A percentile compares a stretch with the other conserved stretches of the same genome.
Evolutionary conservation across 1,140 invertebrate species (phyloP).

Genomic region (Protaetia brevitarsis): DNA sequence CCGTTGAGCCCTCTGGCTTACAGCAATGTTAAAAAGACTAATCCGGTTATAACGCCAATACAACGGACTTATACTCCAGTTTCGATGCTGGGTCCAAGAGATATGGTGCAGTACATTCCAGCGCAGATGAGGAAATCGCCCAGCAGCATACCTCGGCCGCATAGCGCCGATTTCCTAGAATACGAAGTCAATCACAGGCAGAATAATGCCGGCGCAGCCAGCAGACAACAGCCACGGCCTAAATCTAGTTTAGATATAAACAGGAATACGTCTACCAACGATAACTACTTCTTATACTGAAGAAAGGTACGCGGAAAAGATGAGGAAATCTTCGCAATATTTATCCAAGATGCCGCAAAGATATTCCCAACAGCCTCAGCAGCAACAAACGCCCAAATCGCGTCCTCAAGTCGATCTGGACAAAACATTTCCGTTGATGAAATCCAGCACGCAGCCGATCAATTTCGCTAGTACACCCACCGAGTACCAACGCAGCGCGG

Average conservation of each 20-base stretch:
- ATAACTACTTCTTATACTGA: conserved; percentile 80
- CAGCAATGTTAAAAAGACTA: conserved; percentile 38
- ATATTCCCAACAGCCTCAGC: too few relatives aligned
- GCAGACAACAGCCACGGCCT: conserved; percentile 64
- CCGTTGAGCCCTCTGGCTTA: conserved; percentile 53
- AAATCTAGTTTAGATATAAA: conserved; percentile 83
- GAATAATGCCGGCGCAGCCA: conserved; percentile 47
- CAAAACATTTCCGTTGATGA: conserved; percentile 35
- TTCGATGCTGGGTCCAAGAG: conserved; percentile 36
- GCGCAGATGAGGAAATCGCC: conserved; percentile 42
- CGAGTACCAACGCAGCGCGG: conserved; percentile 8
- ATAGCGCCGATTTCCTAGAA: conserved; percentile 86
- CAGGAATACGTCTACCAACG: conserved; percentile 59
- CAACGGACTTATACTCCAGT: conserved; percentile 42
- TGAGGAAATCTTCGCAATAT: conserved; percentile 78
- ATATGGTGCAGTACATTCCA: conserved; percentile 32
- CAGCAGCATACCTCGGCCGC: conserved; percentile 66
- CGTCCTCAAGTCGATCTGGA: conserved; percentile 29
- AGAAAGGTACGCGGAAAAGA: conserved; percentile 82
- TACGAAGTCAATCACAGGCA: conserved; percentile 61
- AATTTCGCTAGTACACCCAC: conserved; percentile 28
- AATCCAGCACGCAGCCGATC: conserved; percentile 35
- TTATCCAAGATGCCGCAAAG: conserved; percentile 57
- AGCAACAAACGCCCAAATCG: conserved; percentile 26
- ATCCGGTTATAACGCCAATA: conserved; percentile 33